Evolutionary conservation across 2,113 vertebrate species (phyloP).

Genomic region (Ailurus styani): DNA sequence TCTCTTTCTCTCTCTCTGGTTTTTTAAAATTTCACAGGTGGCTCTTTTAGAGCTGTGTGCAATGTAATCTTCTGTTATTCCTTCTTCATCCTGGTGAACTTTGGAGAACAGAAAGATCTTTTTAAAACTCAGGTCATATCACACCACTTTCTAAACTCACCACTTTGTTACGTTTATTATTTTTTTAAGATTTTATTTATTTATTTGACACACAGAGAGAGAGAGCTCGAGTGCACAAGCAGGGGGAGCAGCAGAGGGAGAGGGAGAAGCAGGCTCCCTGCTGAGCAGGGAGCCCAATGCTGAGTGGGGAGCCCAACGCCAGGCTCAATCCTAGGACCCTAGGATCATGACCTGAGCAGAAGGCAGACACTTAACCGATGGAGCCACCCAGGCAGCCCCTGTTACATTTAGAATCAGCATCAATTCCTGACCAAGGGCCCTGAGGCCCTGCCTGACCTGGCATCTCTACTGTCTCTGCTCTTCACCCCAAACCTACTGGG

Average conservation of each 20-base stretch:
- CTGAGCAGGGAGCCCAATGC: too few relatives aligned
- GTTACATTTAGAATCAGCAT: neutral
- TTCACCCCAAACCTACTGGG: neutral
- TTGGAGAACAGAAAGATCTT: neutral
- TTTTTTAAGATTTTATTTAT: too few relatives aligned
- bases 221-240: too few relatives aligned
- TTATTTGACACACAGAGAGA: too few relatives aligned
- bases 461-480: neutral
- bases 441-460: accelerated
- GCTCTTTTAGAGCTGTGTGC: neutral
- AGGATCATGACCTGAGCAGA: too few relatives aligned
- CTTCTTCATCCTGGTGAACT: neutral
- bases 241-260: too few relatives aligned
- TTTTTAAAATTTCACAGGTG: neutral
- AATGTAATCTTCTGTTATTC: neutral
- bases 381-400: too few relatives aligned
- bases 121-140: neutral
- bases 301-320: too few relatives aligned
- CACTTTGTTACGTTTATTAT: neutral
- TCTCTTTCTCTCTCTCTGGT: neutral
- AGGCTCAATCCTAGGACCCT: too few relatives aligned
- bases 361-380: too few relatives aligned
- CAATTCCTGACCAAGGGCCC: neutral
- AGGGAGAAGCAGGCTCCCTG: too few relatives aligned
- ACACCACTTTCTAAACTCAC: neutral